These are phyloP conservation scores for Silurus asotus DNA, from an alignment of 2,113 vertebrate genomes.

Conservation along the genomic window DNA sequence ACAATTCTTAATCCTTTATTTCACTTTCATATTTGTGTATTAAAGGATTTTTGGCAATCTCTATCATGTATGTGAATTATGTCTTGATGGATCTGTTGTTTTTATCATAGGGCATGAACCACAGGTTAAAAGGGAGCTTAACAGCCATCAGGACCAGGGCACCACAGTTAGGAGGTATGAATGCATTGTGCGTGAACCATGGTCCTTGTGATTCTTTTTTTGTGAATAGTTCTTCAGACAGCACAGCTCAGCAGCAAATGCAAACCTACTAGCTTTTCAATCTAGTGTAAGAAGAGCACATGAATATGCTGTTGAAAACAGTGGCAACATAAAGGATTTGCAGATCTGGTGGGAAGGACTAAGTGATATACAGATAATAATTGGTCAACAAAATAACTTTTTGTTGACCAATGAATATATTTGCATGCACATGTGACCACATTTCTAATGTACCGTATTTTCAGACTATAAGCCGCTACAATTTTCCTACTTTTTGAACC, in stretches of 20 bases:
- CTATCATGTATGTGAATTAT: neutral
- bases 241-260: neutral
- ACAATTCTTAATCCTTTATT: neutral
- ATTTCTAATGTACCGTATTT: no score
- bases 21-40: neutral
- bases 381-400: neutral
- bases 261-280: neutral
- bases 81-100: constrained; percentile 36
- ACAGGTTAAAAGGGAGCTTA: constrained; percentile 87
- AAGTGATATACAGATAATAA: neutral
- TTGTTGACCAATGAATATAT: no score
- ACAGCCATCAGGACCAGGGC: constrained; percentile 89
- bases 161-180: constrained; percentile 89
- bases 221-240: neutral
- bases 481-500: no score
- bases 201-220: neutral
- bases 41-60: neutral
- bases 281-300: neutral
- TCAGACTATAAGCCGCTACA: no score
- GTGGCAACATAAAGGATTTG: neutral
- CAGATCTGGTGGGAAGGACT: neutral
- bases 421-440: no score
- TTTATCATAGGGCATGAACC: constrained; percentile 81
- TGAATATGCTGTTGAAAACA: neutral
- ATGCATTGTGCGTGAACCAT: neutral